Percentiles rank a stretch among this genome's conserved stretches.
Evolutionary conservation across 53 echinoderm and acorn worm species (phyloP).

Genomic region (Echinarachnius parma): DNA sequence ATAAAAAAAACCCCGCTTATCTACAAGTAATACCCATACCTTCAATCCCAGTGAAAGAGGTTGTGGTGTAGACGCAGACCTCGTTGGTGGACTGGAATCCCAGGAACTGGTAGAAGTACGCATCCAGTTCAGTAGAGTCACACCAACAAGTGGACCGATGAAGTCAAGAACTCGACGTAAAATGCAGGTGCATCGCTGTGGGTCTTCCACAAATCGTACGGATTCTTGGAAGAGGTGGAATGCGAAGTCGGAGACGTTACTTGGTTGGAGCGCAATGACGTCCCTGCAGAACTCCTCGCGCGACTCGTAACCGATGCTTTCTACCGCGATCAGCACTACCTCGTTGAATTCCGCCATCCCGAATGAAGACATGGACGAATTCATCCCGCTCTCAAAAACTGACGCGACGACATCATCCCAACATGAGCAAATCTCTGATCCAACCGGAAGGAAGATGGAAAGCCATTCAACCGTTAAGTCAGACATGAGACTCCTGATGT

Average conservation of each 20-base stretch:
- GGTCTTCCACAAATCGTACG: not conserved
- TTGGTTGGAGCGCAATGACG: not conserved
- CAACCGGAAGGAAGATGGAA: too few relatives aligned
- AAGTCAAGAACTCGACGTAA: not conserved
- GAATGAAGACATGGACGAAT: not conserved
- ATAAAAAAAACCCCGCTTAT: too few relatives aligned
- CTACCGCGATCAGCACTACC: not conserved
- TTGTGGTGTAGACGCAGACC: not conserved
- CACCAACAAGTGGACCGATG: not conserved
- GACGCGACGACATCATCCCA: too few relatives aligned
- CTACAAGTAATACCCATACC: too few relatives aligned
- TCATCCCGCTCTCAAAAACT: too few relatives aligned
- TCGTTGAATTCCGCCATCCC: not conserved
- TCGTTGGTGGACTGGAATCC: not conserved
- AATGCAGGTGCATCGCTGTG: not conserved
- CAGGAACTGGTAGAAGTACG: not conserved
- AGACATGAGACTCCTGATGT: too few relatives aligned
- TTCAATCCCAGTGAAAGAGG: not conserved
- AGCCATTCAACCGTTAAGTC: too few relatives aligned
- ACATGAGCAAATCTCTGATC: too few relatives aligned
- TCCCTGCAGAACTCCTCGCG: not conserved
- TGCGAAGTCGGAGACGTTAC: not conserved
- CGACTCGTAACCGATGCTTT: not conserved
- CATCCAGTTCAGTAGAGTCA: not conserved
- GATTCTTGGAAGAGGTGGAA: not conserved